Percentiles rank a stretch among this genome's conserved stretches.
Evolutionary conservation across 2,113 vertebrate genomes (phyloP).

Genomic region (Gorsachius goisagi): DNA sequence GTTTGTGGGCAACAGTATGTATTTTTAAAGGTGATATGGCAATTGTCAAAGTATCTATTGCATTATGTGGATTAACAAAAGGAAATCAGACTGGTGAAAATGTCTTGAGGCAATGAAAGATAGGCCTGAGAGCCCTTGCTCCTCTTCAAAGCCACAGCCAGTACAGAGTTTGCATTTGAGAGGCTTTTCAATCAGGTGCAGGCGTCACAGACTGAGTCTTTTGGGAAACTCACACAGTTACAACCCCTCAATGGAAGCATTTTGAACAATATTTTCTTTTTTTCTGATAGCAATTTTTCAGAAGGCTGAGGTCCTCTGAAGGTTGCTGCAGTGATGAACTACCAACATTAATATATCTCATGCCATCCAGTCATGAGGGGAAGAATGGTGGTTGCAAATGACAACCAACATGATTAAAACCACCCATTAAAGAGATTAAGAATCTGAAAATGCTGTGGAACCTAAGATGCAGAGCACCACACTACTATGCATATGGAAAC

Average conservation of each 20-base stretch:
- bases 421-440: neutral
- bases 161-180: neutral
- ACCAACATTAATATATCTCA: neutral
- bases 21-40: neutral
- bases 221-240: neutral
- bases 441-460: neutral
- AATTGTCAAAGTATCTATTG: neutral
- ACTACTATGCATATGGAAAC: neutral
- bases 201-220: neutral
- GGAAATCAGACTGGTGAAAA: neutral
- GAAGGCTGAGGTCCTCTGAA: neutral
- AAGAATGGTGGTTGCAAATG: neutral
- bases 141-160: neutral
- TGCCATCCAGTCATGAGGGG: neutral
- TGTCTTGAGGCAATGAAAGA: neutral
- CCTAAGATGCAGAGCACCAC: neutral
- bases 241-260: neutral
- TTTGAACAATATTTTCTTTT: neutral
- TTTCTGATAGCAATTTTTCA: neutral
- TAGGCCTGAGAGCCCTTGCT: neutral
- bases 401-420: neutral
- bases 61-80: neutral
- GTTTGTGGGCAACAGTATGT: neutral
- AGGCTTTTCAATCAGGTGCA: neutral
- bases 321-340: neutral